Base-by-base conservation (phyloP, 1,140 invertebrate genomes). In the Himalopsyche phryganea region DNA sequence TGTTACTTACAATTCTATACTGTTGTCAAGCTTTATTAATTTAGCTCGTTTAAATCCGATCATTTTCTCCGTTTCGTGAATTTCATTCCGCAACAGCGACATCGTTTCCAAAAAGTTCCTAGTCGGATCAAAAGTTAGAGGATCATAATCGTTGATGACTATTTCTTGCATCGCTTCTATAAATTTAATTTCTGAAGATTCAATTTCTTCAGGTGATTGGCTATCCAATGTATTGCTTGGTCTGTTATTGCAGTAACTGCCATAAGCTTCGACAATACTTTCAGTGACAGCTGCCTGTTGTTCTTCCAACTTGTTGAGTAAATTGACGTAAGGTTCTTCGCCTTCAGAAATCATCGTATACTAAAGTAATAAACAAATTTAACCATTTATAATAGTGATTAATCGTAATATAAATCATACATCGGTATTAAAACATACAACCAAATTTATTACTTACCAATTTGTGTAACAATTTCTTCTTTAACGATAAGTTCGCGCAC, bases 1-100 rank as follows among this genome's bases (percentile, higher is more conserved):
- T 46, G 23, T 18, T 46, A 50, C 54, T 60, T 67, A 75, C 75
- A 72, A 73, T 53, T 66, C 65, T 56, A 72, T 73, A 60, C 77
- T 74, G 41, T 56, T 51, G 36, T 71, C 67, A 13, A 70, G 52
- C 60, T 75, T 74, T 51, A 67, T 63, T 47, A 75, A 70, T 11
- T 58, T 52, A 17, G 69, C 71, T 52, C 58, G 67, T 10, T 69
- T 75, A 54, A 70, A 76, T 9, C 71, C 70, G 32, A 66, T 68
- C 2, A 73, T 58, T 55, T 75, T 71, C 60, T 74, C 67, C 5
- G 74, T 63, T 40, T 76, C 67, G 0, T 41, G 40, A 17, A 68
- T 70, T 58, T 71, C 75, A 5, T 69, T 62, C 50, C 68, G 73
- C 1, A 74, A 63, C 57, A 49, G 18, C 1, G 44, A 13, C 23